Conservation (phyloP, 2,888 invertebrate species). For the Tubulanus polymorphus region DNA sequence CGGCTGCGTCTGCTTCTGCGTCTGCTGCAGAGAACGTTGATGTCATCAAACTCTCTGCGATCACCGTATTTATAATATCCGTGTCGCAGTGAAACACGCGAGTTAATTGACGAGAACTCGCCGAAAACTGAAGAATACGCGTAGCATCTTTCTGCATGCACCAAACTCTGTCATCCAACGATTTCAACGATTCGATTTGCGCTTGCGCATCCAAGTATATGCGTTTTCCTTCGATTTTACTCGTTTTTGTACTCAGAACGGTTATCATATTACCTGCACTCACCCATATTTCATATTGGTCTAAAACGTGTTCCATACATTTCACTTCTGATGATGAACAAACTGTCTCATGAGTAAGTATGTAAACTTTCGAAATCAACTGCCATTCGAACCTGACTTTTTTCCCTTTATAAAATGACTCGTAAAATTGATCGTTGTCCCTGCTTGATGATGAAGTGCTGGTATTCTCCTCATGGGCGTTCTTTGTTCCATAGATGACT, state of each 20-base stretch:
- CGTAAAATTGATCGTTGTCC: too few species aligned
- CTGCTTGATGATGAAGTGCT: too few species aligned
- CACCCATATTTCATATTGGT: constrained; percentile 25
- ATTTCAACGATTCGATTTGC: not conserved
- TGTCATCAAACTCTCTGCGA: not conserved
- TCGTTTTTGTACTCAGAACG: constrained; percentile 18
- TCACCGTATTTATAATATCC: not conserved
- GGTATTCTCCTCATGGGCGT: not conserved
- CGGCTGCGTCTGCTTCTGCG: too few species aligned
- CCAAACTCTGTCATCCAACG: not conserved
- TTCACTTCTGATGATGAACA: too few species aligned
- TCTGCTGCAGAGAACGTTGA: too few species aligned
- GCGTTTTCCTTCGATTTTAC: constrained; percentile 15
- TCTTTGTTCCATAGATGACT: too few species aligned
- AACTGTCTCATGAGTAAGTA: too few species aligned
- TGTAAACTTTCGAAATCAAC: too few species aligned
- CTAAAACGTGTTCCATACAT: constrained; percentile 16
- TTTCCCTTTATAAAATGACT: too few species aligned
- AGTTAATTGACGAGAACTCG: not conserved
- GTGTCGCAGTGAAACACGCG: not conserved
- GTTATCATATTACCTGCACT: constrained; percentile 22
- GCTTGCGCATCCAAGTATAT: constrained; percentile 10
- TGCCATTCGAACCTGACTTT: too few species aligned
- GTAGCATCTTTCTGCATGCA: not conserved
- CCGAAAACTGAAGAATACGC: not conserved